Percentiles rank a stretch among this genome's conserved stretches.
Evolutionary conservation across 2,888 invertebrate species (phyloP).

Genomic region (Aspidapion aeneum): DNA sequence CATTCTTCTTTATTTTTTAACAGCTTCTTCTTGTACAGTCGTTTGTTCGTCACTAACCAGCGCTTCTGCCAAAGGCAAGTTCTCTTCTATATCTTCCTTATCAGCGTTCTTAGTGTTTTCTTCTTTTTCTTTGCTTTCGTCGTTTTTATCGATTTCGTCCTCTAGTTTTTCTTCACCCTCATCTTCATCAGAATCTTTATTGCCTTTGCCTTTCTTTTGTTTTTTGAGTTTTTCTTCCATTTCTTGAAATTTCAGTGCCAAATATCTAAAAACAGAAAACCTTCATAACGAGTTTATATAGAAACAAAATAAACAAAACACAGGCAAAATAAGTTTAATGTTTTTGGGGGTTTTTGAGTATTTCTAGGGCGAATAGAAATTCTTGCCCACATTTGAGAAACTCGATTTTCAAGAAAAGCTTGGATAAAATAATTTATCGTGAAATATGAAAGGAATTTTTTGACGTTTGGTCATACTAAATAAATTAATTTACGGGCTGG

Average conservation of each 20-base stretch:
- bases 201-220: constrained; percentile 56
- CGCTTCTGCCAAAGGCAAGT: constrained; percentile 12
- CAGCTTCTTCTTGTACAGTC: background rate
- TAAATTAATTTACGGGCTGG: too few relatives aligned
- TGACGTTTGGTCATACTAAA: too few relatives aligned
- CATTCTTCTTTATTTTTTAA: background rate
- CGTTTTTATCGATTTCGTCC: constrained; percentile 32
- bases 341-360: too few relatives aligned
- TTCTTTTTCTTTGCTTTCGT: constrained; percentile 22
- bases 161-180: constrained; percentile 25
- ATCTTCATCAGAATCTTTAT: constrained; percentile 37
- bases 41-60: constrained; percentile 6
- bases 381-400: too few relatives aligned
- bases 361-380: too few relatives aligned
- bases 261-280: constrained; percentile 54
- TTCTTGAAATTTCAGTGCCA: constrained; percentile 80
- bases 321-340: too few relatives aligned
- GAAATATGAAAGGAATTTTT: too few relatives aligned
- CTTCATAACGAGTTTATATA: background rate
- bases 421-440: too few relatives aligned
- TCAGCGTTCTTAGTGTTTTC: background rate
- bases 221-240: constrained; percentile 79
- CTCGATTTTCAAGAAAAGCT: too few relatives aligned
- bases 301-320: too few relatives aligned
- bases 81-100: constrained; percentile 14